These are phyloP conservation scores for Tachystola acroxantha DNA, from an alignment of 2,888 invertebrate species.

Conservation along the genomic window DNA sequence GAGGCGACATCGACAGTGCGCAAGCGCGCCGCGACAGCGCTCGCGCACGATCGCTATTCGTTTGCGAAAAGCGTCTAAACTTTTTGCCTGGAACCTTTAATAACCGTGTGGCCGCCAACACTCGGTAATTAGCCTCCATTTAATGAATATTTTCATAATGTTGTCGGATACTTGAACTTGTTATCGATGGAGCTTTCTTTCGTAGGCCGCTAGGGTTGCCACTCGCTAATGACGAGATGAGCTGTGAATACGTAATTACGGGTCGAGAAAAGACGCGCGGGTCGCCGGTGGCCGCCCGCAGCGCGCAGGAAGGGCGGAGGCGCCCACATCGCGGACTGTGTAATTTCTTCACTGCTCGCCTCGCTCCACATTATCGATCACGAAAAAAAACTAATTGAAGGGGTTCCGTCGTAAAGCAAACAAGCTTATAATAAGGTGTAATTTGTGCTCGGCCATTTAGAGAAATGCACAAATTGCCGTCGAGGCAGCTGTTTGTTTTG, in stretches of 20 bases:
- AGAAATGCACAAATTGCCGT: constrained; percentile 75
- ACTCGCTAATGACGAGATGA: constrained; percentile 40
- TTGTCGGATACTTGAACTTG: constrained; percentile 38
- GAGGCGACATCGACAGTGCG: constrained; percentile 28
- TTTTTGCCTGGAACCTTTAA: constrained; percentile 49
- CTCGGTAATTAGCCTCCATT: constrained; percentile 55
- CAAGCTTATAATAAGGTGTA: constrained; percentile 79
- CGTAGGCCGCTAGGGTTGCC: constrained; percentile 24
- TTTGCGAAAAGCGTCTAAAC: constrained; percentile 37
- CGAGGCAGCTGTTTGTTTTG: constrained; percentile 76
- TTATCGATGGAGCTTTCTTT: constrained; percentile 47
- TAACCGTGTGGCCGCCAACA: constrained; percentile 41
- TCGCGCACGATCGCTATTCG: constrained; percentile 52
- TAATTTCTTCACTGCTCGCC: constrained; percentile 74
- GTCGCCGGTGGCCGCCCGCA: constrained; percentile 21
- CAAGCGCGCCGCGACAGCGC: constrained; percentile 51
- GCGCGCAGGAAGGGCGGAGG: constrained; percentile 49
- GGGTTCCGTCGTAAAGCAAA: constrained; percentile 77
- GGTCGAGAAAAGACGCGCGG: constrained; percentile 5
- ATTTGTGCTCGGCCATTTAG: constrained; percentile 77
- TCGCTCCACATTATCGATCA: constrained; percentile 72
- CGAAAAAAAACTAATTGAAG: constrained; percentile 74
- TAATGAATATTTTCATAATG: constrained; percentile 55
- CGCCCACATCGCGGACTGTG: constrained; percentile 54
- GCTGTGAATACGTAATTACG: constrained; percentile 33